Evolutionary conservation across 2,888 invertebrate genomes (phyloP), one percentile per base, ranked within the genome.

Genomic region (Drosophila diplacantha): DNA sequence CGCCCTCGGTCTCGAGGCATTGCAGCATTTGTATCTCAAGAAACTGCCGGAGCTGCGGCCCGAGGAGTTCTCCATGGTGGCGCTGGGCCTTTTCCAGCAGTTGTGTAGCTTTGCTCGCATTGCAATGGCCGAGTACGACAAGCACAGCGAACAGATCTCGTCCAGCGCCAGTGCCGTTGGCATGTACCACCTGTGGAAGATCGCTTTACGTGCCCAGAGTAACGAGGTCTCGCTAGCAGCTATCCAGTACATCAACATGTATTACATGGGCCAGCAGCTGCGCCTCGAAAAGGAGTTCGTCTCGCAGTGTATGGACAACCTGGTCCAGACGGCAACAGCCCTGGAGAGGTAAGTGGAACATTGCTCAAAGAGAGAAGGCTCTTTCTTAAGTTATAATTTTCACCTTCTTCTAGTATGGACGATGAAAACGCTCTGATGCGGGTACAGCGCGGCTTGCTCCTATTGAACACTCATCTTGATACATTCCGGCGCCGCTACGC

Each of bases 161-260:
- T 84, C 86, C 22, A 86, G 86, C 22, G 85, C 89, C 70, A 93
- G 93, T 88, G 92, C 93, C 29, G 91, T 95, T 14, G 96, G 96
- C 14, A 97, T 97, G 95, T 95, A 96, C 87, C 96, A 97, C 80
- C 90, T 97, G 74, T 98, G 97, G 97, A 95, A 95, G 87, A 96
- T 98, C 66, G 97, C 97, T 0, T 90, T 98, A 5, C 90, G 95
- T 72, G 97, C 97, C 3, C 93, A 93, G 73, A 96, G 95, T 85
- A 96, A 96, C 88, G 97, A 97, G 85, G 97, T 98, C 3, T 96
- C 96, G 71, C 93, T 97, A 92, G 95, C 96, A 4, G 97, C 97
- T 1, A 97, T 97, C 75, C 96, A 97, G 86, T 96, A 96, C 86
- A 91, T 98, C 57, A 98, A 97, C 87, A 94, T 94, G 84, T 97